Base-by-base conservation (phyloP, 1,140 invertebrate species). In the Drosophila tsacasi region DNA sequence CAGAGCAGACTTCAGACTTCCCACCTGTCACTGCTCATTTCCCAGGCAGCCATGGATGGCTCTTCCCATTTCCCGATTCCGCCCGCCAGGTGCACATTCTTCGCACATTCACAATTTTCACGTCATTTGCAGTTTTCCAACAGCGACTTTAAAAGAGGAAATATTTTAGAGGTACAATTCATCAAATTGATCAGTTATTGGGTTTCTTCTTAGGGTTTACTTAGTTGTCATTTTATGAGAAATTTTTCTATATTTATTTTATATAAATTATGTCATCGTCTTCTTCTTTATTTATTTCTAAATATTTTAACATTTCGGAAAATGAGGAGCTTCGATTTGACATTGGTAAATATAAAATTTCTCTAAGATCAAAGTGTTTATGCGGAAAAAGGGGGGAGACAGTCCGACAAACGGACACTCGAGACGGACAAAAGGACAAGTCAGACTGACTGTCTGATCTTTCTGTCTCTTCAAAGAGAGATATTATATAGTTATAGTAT, bases 21-120 rank as follows among this genome's bases (percentile, higher is more conserved):
- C 21, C 59, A 76, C 72, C 72, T 76, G 73, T 65, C 60, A 40
- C 66, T 72, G 55, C 44, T 32, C 54, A 50, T 60, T 73, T 73
- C 54, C 69, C 27, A 40, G 50, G 64, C 39, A 67, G 23, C 21
- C 8, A 40, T 10, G 15, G 47, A 63, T 10, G 15, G 47, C 47
- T 44, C 23, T 68, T 64, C 27, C 32, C 61, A 62, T 58, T 58
- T 35, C 30, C 40, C 59, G 30, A 35, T 50, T 35, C 10, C 21
- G n/a, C 42, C 39, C 40, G 32, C 50, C 66, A 73, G 69, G 30
- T 73, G 69, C 68, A 42, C 13, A 25, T 25, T 57, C 32, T 12
- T 67, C 3, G 52, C 50, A 49, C 42, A 19, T 50, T 35, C 15
- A 32, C 30, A 39, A 12, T n/a, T 46, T 21, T 2, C n/a, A 47